Evolutionary conservation across 2,113 vertebrate genomes (phyloP).

Genomic region (Phylloscopus trochilus): DNA sequence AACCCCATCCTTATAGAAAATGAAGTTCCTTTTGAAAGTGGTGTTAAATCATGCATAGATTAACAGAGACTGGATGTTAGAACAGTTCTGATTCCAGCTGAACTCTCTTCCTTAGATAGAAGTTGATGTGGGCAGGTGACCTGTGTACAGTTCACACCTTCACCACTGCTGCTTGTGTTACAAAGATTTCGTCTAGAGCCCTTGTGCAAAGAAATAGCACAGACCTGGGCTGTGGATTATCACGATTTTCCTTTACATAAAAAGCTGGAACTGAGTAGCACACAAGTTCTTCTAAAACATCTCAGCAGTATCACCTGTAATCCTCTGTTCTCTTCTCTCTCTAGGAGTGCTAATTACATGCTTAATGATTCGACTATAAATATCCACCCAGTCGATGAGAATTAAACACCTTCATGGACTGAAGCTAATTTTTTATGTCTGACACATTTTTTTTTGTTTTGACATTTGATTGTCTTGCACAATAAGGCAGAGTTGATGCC

Average conservation of each 20-base stretch:
- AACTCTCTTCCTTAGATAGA: background rate
- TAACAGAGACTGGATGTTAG: background rate
- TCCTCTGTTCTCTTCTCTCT: background rate
- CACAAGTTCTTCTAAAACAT: background rate
- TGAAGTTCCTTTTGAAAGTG: background rate
- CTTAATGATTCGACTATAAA: constrained; percentile 14
- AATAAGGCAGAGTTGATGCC: background rate
- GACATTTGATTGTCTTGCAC: background rate
- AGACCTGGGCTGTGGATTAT: background rate
- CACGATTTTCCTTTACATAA: background rate
- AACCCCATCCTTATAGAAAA: background rate
- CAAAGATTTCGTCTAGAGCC: background rate
- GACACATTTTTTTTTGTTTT: background rate
- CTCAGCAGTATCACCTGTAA: background rate
- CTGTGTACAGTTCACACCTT: background rate
- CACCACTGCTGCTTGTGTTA: background rate
- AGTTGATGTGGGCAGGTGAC: background rate
- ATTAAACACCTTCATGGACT: background rate
- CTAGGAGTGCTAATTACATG: background rate
- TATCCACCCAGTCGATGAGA: background rate
- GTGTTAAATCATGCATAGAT: background rate
- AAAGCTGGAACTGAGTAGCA: background rate
- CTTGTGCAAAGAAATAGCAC: background rate
- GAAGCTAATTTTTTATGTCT: background rate
- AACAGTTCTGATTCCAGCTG: background rate